These are phyloP conservation scores for Osmerus eperlanus DNA, from an alignment of 2,113 vertebrate species.

Conservation along the genomic window DNA sequence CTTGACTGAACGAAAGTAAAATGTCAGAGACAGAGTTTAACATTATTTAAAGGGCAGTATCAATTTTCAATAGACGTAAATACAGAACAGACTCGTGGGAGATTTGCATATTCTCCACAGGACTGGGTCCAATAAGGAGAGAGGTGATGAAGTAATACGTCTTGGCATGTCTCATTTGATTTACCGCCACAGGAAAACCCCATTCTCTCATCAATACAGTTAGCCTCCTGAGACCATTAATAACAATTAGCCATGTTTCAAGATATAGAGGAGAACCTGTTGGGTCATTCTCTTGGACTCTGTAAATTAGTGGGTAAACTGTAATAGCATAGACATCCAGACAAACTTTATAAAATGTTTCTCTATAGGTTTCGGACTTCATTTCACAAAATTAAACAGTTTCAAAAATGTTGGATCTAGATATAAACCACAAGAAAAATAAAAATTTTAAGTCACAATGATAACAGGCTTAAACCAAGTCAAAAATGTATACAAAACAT, in stretches of 20 bases:
- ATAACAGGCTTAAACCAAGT: too few relatives aligned
- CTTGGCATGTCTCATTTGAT: slow-evolving; percentile 4
- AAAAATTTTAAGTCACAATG: too few relatives aligned
- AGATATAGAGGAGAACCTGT: neutral
- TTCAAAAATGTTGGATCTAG: too few relatives aligned
- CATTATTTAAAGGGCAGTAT: neutral
- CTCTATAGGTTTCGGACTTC: too few relatives aligned
- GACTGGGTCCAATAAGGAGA: neutral
- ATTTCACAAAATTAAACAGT: too few relatives aligned
- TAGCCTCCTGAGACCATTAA: slow-evolving; percentile 12
- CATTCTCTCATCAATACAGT: neutral
- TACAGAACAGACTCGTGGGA: neutral
- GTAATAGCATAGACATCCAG: neutral
- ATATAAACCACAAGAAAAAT: too few relatives aligned
- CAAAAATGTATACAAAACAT: too few relatives aligned
- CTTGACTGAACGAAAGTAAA: neutral
- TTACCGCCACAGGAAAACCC: slow-evolving; percentile 2
- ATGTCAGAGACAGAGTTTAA: neutral
- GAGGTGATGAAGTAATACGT: neutral
- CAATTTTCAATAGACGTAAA: neutral
- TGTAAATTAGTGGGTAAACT: neutral
- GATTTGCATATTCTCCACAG: neutral
- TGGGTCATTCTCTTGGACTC: neutral
- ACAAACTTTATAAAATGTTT: too few relatives aligned
- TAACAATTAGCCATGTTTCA: slow-evolving; percentile 11